phyloP scores from a whole-genome alignment of 1,140 invertebrate species.

The Anastrepha ludens region DNA sequence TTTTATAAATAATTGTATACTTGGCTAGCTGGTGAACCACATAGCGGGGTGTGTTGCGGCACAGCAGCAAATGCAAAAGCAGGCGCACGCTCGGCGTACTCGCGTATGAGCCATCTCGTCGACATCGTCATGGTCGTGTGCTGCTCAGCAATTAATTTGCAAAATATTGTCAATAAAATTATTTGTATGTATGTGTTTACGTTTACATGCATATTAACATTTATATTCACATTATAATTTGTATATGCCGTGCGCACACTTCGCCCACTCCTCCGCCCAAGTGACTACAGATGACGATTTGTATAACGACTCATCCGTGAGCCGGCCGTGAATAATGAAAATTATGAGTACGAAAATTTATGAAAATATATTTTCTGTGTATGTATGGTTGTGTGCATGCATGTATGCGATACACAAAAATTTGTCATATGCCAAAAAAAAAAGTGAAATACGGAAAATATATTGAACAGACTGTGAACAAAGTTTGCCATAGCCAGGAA shows the following conservation, averaged over 20 bases:
- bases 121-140: not conserved
- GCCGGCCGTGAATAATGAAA: slow-evolving; percentile 17
- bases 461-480: no score
- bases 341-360: slow-evolving; percentile 29
- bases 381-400: not conserved
- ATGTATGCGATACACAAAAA: not conserved
- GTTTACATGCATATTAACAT: slow-evolving; percentile 36
- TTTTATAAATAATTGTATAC: slow-evolving; percentile 25
- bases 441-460: no score
- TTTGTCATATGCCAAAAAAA: slow-evolving; percentile 3
- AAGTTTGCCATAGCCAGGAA: no score
- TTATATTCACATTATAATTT: slow-evolving; percentile 39
- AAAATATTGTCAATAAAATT: slow-evolving; percentile 48
- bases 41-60: no score
- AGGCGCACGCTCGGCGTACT: no score
- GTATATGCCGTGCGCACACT: not conserved
- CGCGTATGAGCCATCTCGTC: not conserved
- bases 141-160: not conserved
- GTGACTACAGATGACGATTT: not conserved
- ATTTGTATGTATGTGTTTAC: not conserved
- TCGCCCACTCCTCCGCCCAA: not conserved
- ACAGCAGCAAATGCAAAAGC: no score
- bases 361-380: not conserved
- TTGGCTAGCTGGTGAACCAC: not conserved
- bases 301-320: not conserved